These are phyloP conservation scores for Lethenteron reissneri DNA, from an alignment of 2,113 vertebrate genomes.

Conservation along the genomic window DNA sequence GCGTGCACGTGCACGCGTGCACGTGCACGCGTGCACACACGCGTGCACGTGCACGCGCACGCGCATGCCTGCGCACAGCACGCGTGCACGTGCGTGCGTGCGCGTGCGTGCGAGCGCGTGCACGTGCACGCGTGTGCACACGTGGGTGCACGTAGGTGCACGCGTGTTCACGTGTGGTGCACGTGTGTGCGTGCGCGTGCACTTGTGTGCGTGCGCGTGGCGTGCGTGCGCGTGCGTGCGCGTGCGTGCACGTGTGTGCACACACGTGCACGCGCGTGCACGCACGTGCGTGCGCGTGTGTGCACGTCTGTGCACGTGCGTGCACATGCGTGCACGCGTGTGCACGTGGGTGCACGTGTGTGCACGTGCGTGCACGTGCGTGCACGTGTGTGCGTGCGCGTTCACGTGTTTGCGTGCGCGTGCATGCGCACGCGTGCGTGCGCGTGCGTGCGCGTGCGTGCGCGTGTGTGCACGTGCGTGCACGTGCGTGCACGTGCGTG, in stretches of 20 bases:
- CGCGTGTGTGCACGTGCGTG: background rate
- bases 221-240: too few species aligned
- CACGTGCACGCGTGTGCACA: background rate
- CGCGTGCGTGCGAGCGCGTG: background rate
- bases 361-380: background rate
- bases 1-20: background rate
- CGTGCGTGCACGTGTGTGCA: too few species aligned
- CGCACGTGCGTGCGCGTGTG: too few species aligned
- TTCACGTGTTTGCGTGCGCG: too few species aligned
- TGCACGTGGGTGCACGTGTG: too few species aligned
- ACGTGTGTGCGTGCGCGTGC: too few species aligned
- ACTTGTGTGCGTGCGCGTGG: too few species aligned
- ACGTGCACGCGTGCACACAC: background rate
- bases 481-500: background rate
- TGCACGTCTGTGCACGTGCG: too few species aligned
- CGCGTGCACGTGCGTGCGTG: background rate
- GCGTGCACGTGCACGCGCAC: background rate
- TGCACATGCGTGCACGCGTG: too few species aligned
- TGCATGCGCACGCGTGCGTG: background rate
- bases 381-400: background rate
- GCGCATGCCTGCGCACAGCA: background rate
- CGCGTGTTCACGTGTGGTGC: too few species aligned
- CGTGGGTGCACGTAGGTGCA: too few species aligned
- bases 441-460: slow-evolving; percentile 1
- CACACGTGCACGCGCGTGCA: too few species aligned